Percentiles rank a stretch among this genome's conserved stretches.
Conservation (phyloP, 1,140 invertebrate genomes). For the Drosophila kepulauana region DNA sequence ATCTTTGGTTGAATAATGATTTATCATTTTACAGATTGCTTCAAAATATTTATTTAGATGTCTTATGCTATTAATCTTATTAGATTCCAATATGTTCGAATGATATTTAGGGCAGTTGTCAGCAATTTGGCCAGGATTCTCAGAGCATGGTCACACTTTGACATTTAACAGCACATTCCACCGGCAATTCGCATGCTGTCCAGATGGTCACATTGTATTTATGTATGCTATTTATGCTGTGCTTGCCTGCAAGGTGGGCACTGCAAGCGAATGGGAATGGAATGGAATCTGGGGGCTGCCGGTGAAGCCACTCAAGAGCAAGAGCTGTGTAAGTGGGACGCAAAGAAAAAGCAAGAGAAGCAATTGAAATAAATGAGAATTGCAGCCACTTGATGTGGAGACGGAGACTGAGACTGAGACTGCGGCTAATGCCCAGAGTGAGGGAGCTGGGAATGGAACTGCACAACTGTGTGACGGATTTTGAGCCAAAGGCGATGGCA, state of each 20-base stretch:
- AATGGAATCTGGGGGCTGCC: not conserved
- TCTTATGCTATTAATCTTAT: too few relatives aligned
- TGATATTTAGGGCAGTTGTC: not conserved
- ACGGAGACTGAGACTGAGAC: not conserved
- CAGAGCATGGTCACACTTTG: conserved; percentile 4
- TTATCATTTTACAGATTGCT: too few relatives aligned
- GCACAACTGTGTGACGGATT: conserved; percentile 4
- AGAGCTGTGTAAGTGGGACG: conserved; percentile 14
- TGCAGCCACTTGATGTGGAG: conserved; percentile 8
- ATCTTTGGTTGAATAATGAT: too few relatives aligned
- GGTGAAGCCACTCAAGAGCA: conserved; percentile 58
- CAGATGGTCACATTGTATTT: not conserved
- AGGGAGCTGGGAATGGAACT: conserved; percentile 7
- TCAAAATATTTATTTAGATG: too few relatives aligned
- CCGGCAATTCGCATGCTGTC: conserved; percentile 4
- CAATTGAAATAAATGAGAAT: conserved; percentile 25
- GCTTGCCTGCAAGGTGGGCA: conserved; percentile 6
- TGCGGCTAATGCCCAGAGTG: conserved; percentile 50
- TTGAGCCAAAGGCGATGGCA: conserved; percentile 36
- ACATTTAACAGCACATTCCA: conserved; percentile 2
- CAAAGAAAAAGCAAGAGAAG: conserved; percentile 14
- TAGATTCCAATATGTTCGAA: too few relatives aligned
- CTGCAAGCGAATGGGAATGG: not conserved
- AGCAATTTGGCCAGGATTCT: not conserved
- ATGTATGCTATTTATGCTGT: not conserved